Base-by-base conservation (phyloP, 1,140 invertebrate genomes). In the Lanistes nyassanus region DNA sequence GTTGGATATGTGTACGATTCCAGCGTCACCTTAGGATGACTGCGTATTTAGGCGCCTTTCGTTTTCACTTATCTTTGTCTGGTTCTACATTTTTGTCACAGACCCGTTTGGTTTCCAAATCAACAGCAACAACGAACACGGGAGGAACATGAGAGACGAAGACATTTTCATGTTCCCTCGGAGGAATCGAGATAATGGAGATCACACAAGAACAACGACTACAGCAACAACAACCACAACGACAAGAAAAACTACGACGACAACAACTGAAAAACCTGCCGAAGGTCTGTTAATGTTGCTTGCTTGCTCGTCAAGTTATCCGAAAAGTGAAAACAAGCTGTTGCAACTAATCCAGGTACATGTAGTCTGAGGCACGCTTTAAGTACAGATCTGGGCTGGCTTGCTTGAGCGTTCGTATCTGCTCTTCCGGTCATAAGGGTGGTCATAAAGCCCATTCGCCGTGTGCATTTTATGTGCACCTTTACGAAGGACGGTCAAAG, bases 221-320 rank as follows among this genome's bases (percentile, higher is more conserved):
- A 31, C 68, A 9, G n/a, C 68, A 23, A 70, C 53, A 21, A 70
- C 70, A 23, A 72, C 70, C 26, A 72, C 70, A 7, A 72, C 70
- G 16, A 72, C 70, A 37, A 72, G 36, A n/a, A 60, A n/a, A 1
- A 53, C 55, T 5, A 60, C 56, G 1, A 72, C 70, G 6, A 72
- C 70, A n/a, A 70, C 68, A 29, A 72, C 70, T 1, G 70, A 72
- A 72, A 72, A 72, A 26, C 70, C 70, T 7, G 70, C 70, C 11
- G 70, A 72, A 72, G 70, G 70, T 72, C 39, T 13, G 39, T 42
- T 42, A 42, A 42, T 42, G 5, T 16, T 47, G 42, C 2, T 9
- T 6, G 1, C 19, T 2, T 47, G 0, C 19, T 47, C 1, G 1
- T 47, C 42, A 3, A 13, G 9, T 13, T 47, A 47, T 47, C 42